A percentile compares a stretch with the other conserved stretches of the same genome.
These are phyloP conservation scores for Drosophila macrospina DNA, from an alignment of 2,888 invertebrate species.

Conservation along the genomic window DNA sequence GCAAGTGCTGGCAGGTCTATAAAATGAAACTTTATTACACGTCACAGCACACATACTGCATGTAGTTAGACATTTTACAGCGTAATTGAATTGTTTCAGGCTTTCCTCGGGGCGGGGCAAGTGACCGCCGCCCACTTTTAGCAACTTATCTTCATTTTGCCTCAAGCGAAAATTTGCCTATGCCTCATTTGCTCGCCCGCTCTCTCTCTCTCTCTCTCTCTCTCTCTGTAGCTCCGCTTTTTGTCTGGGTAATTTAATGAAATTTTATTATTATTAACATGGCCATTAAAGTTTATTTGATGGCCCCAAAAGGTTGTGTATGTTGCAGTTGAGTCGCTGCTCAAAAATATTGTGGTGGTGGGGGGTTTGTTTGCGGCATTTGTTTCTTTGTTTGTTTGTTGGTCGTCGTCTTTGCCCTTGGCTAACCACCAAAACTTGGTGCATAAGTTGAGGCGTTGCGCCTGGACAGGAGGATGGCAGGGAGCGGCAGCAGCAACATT, in stretches of 20 bases:
- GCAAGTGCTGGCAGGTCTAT: constrained; percentile 76
- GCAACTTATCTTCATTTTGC: constrained; percentile 72
- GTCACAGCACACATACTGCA: constrained; percentile 35
- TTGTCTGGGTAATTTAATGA: constrained; percentile 74
- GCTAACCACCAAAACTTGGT: constrained; percentile 70
- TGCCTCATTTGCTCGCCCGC: constrained; percentile 45
- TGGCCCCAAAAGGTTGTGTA: constrained; percentile 53
- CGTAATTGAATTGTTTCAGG: constrained; percentile 81
- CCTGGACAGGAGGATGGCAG: not conserved
- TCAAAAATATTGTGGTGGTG: not conserved
- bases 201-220: constrained; percentile 1
- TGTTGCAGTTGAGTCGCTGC: constrained; percentile 35
- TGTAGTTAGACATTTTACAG: constrained; percentile 62
- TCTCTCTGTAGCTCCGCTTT: not conserved
- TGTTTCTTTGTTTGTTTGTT: constrained; percentile 14
- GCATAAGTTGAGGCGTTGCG: constrained; percentile 67
- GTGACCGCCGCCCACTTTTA: constrained; percentile 32
- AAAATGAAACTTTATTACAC: constrained; percentile 79
- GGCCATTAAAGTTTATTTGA: constrained; percentile 83
- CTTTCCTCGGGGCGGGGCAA: too few species aligned
- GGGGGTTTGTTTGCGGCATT: not conserved
- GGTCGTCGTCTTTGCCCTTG: constrained; percentile 44
- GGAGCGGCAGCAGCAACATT: constrained; percentile 36
- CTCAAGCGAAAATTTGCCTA: constrained; percentile 64
- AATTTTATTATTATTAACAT: constrained; percentile 83